Conservation (phyloP, 2,113 vertebrate genomes). For the Rhagologus leucostigma region DNA sequence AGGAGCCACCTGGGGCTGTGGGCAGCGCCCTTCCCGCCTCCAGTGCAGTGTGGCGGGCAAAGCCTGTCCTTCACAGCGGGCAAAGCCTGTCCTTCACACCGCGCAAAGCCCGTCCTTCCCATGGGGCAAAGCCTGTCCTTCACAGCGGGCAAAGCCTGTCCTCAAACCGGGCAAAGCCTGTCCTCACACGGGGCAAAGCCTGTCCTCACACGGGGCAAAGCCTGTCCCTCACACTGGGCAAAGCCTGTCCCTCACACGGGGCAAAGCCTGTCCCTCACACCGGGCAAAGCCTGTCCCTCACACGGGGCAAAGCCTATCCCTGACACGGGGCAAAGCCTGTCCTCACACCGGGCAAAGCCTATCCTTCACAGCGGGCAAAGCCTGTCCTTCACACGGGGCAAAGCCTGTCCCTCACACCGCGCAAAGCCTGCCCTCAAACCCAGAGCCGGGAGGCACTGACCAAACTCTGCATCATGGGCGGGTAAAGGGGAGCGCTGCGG, state of each 20-base stretch:
- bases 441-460: accelerated
- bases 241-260: accelerated
- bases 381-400: accelerated
- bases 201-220: neutral
- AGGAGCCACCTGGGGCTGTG: neutral
- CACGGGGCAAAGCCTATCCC: accelerated
- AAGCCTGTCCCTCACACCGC: accelerated
- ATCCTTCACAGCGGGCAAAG: accelerated
- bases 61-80: accelerated
- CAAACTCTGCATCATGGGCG: accelerated
- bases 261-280: neutral
- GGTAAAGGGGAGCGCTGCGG: neutral
- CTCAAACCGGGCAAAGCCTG: neutral
- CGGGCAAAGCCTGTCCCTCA: accelerated
- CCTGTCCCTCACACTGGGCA: accelerated
- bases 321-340: accelerated
- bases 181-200: neutral
- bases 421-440: too few species aligned
- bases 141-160: accelerated
- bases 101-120: neutral
- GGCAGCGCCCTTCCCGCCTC: neutral
- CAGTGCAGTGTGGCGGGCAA: accelerated
- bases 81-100: accelerated
- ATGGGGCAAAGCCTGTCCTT: accelerated
- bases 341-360: neutral